Percentiles rank a stretch among this genome's conserved stretches.
phyloP scores from a whole-genome alignment of 2,113 vertebrate genomes.

The Antigone vipio region DNA sequence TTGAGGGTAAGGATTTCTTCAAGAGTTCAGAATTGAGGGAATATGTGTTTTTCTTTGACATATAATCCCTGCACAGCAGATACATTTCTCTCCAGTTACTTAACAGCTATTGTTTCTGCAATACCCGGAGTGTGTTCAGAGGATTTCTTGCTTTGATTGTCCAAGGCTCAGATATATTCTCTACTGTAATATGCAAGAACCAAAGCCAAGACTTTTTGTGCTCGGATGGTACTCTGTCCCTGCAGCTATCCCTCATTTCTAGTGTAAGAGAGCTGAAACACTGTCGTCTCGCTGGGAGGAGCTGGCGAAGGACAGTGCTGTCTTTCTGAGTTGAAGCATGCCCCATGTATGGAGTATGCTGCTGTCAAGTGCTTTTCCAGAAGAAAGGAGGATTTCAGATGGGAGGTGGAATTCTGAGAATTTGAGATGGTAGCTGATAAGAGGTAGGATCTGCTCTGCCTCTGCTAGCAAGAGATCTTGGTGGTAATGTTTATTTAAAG shows the following conservation, averaged over 20 bases:
- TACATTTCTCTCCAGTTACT: not conserved
- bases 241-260: not conserved
- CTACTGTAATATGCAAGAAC: not conserved
- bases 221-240: not conserved
- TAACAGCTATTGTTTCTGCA: not conserved
- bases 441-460: not conserved
- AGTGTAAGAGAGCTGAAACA: not conserved
- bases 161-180: not conserved
- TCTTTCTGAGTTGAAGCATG: not conserved
- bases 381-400: not conserved
- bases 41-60: not conserved
- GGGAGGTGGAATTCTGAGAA: conserved; percentile 4
- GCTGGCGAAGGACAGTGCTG: not conserved
- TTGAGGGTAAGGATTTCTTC: not conserved
- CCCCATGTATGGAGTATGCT: not conserved
- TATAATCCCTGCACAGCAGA: not conserved
- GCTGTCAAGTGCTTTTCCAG: not conserved
- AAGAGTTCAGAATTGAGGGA: not conserved
- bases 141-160: not conserved
- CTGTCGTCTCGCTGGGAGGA: not conserved
- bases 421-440: conserved; percentile 21
- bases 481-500: conserved; percentile 22
- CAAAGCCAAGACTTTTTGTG: not conserved
- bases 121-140: not conserved
- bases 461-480: not conserved